Percentiles rank a stretch among this genome's conserved stretches.
Evolutionary conservation across 2,888 invertebrate genomes (phyloP).

Genomic region (Drosophila mulleri): DNA sequence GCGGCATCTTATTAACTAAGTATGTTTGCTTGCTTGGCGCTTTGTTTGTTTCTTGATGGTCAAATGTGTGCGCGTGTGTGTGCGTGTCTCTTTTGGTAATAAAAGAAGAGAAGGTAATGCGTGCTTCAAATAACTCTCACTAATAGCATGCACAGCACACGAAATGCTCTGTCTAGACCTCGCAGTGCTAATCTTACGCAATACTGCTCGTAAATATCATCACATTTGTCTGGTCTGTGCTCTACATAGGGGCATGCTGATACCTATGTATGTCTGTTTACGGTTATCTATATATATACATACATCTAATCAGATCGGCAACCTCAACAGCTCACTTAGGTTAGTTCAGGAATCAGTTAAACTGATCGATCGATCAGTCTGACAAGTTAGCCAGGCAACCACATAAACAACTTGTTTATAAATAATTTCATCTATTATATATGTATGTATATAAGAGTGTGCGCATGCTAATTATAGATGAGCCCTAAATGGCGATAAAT

Average conservation of each 20-base stretch:
- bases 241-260: constrained; percentile 7
- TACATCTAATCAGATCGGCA: constrained; percentile 55
- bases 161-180: constrained; percentile 20
- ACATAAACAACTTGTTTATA: constrained; percentile 56
- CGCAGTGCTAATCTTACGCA: constrained; percentile 42
- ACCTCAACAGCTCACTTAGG: constrained; percentile 57
- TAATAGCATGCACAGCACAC: constrained; percentile 29
- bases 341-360: constrained; percentile 52
- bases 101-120: constrained; percentile 61
- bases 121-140: constrained; percentile 41
- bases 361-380: constrained; percentile 40
- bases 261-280: background rate
- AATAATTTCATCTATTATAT: constrained; percentile 16
- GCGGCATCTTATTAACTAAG: constrained; percentile 78
- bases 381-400: constrained; percentile 37
- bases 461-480: constrained; percentile 44
- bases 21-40: constrained; percentile 65
- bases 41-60: constrained; percentile 53
- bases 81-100: constrained; percentile 41
- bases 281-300: background rate
- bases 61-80: constrained; percentile 28
- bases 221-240: constrained; percentile 29
- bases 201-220: constrained; percentile 29
- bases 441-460: background rate
- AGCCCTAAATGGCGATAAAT: constrained; percentile 11